Base-by-base conservation (phyloP, 2,113 vertebrate species). In the Nannobrachium achirus region DNA sequence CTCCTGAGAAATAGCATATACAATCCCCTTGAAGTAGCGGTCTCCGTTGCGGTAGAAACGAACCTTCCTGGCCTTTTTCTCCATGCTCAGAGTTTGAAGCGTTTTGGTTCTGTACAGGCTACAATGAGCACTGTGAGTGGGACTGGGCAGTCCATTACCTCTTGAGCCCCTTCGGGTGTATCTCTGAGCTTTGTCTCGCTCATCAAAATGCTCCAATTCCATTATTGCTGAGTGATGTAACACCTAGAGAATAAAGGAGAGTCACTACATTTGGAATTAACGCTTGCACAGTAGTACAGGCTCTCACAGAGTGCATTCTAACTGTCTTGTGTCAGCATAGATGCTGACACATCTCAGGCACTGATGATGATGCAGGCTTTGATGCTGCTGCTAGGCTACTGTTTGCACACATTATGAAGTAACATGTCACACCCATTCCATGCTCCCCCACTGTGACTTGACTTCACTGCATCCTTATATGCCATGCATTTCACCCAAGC, bases 161-260 rank as follows among this genome's bases (percentile, higher is more conserved):
- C 95, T 93, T 0, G 98, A 97, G 46, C 91, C 85, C 59, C 95
- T 93, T 10, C 95, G 89, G 50, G 94, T 93, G 58, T 96, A 96
- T 10, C 98, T 89, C 86, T 95, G 95, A 6, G 96, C 96, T 89
- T 98, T 97, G 82, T 99, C 97, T 76, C 98, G 93, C 89, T 96
- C 96, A 14, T 99, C 98, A 73, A 99, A 99, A 80, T 99, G 98
- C 86, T 99, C 98, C 92, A 99, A 87, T 92, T 98, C 98, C 96
- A 98, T 96, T 71, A 93, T 93, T 90, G 76, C 90, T 90, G 20
- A 91, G 89, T 63, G 88, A 91, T 94, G 62, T 58, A 79, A 71
- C 19, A 74, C 48, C 52, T 77, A 81, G 84, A 65, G 38, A 70
- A 1, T 55, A 44, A 66, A 60, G 41, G 16, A 61, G 8, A 61